Evolutionary conservation across 2,113 vertebrate species (phyloP).

Genomic region (Cyanoliseus patagonus): DNA sequence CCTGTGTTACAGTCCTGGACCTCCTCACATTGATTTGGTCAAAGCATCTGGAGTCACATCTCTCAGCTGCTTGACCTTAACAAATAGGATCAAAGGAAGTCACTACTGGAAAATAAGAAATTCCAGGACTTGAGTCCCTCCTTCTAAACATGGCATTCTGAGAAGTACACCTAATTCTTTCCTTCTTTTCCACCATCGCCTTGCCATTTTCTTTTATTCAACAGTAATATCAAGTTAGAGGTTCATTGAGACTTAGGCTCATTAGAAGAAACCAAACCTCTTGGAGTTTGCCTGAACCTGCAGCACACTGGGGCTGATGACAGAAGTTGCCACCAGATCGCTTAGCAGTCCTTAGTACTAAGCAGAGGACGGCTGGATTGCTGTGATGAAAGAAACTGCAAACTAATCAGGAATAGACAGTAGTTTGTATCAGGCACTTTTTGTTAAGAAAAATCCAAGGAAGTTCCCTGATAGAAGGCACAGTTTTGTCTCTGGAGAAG

Average conservation of each 20-base stretch:
- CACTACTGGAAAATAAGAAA: neutral
- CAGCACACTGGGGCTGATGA: neutral
- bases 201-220: neutral
- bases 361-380: neutral
- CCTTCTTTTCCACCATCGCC: neutral
- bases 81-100: neutral
- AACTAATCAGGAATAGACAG: neutral
- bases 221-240: neutral
- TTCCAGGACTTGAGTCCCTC: neutral
- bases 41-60: neutral
- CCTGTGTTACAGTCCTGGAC: neutral
- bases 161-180: neutral
- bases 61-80: neutral
- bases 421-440: neutral
- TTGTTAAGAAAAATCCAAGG: neutral
- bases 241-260: neutral
- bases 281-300: neutral
- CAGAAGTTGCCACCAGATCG: neutral
- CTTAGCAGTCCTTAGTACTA: neutral
- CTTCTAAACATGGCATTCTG: fast-evolving
- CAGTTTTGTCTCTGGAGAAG: neutral
- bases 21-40: neutral
- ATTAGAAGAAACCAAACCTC: neutral
- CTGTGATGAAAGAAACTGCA: neutral
- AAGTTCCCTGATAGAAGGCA: neutral